Base-by-base conservation (phyloP, 2,113 vertebrate species). In the Heloderma charlesbogerti region DNA sequence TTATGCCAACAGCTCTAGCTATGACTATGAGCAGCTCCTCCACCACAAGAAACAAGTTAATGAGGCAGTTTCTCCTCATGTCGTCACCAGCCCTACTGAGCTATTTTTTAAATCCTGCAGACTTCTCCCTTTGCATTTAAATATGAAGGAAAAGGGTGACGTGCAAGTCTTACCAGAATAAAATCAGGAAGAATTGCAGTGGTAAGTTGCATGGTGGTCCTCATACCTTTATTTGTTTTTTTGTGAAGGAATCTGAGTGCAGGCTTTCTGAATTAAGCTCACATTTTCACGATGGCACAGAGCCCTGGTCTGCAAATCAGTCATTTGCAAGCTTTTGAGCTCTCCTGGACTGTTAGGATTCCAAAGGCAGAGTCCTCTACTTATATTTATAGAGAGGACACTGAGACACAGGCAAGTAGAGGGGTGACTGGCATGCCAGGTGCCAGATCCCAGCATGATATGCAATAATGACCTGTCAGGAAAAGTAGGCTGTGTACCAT, bases 391-490 rank as follows among this genome's bases (percentile, higher is more conserved):
- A 92, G 92, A 92, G 71, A 22, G 43, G 88, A 0, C 81, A 27
- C 22, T 67, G 71, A 89, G 87, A 88, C 6, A 3, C 69, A 93
- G 87, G 91, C 91, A 87, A 88, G 86, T 66, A 89, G 48, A 95
- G 93, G 79, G 93, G 87, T 63, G 86, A 83, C 92, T 94, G 87
- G 66, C 7, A 0, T 60, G 90, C 89, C 9, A 15, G 90, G 92
- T 66, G 37, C 88, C 0, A 0, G 91, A 95, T 96, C 97, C 95
- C 97, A 97, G 98, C 96, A 90, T 96, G 98, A 97, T 93, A 93
- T 66, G 92, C 96, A 96, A 97, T 98, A 98, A 98, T 98, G 98
- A 98, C 97, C 98, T 98, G 98, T 97, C 98, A 98, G 96, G 95
- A 96, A n/a, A 97, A 94, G 96, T 94, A 96, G 96, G 93, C 96